Base-by-base conservation (phyloP, 2,113 vertebrate species). In the Gallinago paraguaiae region DNA sequence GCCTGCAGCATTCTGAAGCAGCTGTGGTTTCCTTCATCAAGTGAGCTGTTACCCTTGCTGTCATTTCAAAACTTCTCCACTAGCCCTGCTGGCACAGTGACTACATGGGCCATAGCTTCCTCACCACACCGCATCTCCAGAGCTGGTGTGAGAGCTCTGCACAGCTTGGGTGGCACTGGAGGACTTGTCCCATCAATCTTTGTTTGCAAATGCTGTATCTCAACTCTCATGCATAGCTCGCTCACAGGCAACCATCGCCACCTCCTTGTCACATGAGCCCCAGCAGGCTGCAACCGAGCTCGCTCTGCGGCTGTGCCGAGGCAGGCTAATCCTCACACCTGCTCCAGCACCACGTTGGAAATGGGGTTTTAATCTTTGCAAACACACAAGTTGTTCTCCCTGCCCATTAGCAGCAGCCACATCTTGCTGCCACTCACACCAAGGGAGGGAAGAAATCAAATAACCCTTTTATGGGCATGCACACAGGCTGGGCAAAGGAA, bases 61-160 rank as follows among this genome's bases (percentile, higher is more conserved):
- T 30, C 2, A 56, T 30, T 68, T 75, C 86, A 48, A 46, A 92
- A 79, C n/a, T 51, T 69, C 48, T 82, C 45, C 9, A 1, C 30
- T 28, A 64, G 64, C 30, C 24, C 41, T 12, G 43, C 17, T 72
- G 74, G 30, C 41, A 39, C 13, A 24, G 33, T 2, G 27, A 41
- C 60, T 48, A 75, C 2, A 0, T 12, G 45, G 37, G 45, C 48
- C 65, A 61, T 19, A 27, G 37, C 18, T 11, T 82, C 60, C 59
- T n/a, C 2, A 6, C 17, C 33, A 45, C 0, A 1, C 4, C 2
- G 0, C 19, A 25, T 11, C 61, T 27, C 25, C 30, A 78, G 60
- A 68, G 56, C 18, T 0, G 0, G 22, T 37, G n/a, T 53, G 31
- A 1, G 3, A 60, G 23, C 28, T 28, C 59, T 50, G 27, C 11